Evolutionary conservation across 2,113 vertebrate species (phyloP).

Genomic region (Labeo rohita): DNA sequence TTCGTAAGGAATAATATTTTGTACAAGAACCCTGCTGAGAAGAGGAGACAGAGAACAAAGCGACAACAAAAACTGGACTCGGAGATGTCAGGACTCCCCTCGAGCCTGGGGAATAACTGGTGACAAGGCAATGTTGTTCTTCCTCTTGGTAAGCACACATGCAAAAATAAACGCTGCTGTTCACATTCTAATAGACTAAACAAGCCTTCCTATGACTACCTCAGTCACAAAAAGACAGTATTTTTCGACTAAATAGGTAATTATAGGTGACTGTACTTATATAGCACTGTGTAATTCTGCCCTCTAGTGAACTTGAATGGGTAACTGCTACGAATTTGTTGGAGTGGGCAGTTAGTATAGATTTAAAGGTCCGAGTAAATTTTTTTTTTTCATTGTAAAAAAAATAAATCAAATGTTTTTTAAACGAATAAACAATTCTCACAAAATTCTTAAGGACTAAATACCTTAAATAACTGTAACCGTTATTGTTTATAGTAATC

Average conservation of each 20-base stretch:
- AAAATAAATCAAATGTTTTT: background rate
- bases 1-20: slow-evolving; percentile 42
- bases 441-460: background rate
- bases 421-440: background rate
- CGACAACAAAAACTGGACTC: slow-evolving; percentile 24
- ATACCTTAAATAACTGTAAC: background rate
- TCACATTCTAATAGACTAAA: slow-evolving; percentile 7
- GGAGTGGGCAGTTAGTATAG: background rate
- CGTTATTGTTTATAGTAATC: background rate
- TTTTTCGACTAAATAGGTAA: background rate
- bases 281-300: background rate
- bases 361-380: background rate
- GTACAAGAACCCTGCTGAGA: slow-evolving; percentile 49
- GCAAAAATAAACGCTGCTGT: slow-evolving; percentile 1
- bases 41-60: slow-evolving; percentile 45
- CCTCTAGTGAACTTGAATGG: slow-evolving; percentile 24
- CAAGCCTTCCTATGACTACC: background rate
- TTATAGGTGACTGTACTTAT: background rate
- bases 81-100: background rate
- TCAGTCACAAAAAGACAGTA: background rate
- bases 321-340: background rate
- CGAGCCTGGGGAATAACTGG: background rate
- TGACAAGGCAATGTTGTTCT: slow-evolving; percentile 36
- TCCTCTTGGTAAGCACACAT: slow-evolving; percentile 27
- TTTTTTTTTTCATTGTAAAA: background rate